Base-by-base conservation (phyloP, 2,888 invertebrate species). In the Falcaria lacertinaria region DNA sequence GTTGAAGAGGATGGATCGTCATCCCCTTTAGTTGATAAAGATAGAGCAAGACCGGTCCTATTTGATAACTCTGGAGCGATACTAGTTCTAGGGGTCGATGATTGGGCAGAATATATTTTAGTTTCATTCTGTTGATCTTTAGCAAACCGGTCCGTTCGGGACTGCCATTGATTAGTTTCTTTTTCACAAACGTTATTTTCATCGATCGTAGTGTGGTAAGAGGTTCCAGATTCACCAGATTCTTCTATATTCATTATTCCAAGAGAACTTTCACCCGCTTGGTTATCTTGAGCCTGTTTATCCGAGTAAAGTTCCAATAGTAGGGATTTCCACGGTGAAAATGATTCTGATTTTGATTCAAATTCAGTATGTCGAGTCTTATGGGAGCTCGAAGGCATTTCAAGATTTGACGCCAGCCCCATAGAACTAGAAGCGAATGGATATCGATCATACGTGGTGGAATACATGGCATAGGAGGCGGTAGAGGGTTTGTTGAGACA, bases 381-480 rank as follows among this genome's bases (percentile, higher is more conserved):
- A 7, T 11, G 11, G 8, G 28, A 11, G 11, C 28, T 28, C 11
- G 28, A 28, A 11, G 6, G 28, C 28, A 28, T 28, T 11, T 28
- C 28, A 11, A 11, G 28, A 28, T 28, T 28, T 11, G 28, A 2
- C 8, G 28, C 7, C 28, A 28, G 11, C 11, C 28, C 11, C 28
- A 28, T 28, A 2, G 48, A 34, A 22, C 41, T 25, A 0, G 47
- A 39, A 4, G 50, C 28, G 11, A 7, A 46, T 6, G 37, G 37
- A 37, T 37, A 22, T 15, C 15, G 22, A 15, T 37, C 22, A 51
- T 60, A 50, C 4, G 51, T 36, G 1, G 70, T 65, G 1, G 74
- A 59, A 50, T 82, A 72, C 8, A 79, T 42, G 1, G 69, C 52
- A 41, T 80, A 78, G 1, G 78, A 70, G 11, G 73, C 57, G 1